Base-by-base conservation (phyloP, 2,888 invertebrate species). In the Vesta saturnalis region DNA sequence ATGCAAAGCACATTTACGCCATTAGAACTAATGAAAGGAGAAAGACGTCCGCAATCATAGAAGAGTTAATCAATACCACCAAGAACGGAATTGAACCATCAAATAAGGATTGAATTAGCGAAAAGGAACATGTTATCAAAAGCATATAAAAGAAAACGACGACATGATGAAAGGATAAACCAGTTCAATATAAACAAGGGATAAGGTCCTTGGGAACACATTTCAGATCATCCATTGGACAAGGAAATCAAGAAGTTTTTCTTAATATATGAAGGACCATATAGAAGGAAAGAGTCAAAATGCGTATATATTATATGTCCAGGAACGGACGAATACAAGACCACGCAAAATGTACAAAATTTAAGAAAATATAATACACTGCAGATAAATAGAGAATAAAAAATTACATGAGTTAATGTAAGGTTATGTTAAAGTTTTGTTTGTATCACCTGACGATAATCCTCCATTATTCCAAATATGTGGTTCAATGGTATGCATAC, bases 201-300 rank as follows among this genome's bases (percentile, higher is more conserved):
- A 59, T 16, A 18, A 46, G 46, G 60, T 59, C 0, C 21, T 59
- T 59, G 2, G 1, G 16, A 5, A 59, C 46, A 0, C 60, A 59
- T 59, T 19, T n/a, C 18, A 43, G 21, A 5, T 59, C 60, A 30
- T 59, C 60, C 6, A 12, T 46, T 46, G 1, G 43, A 43, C 46
- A 59, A 46, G n/a, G 16, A 46, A 59, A 59, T 59, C 3, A 18
- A 46, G 23, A 59, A 59, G 22, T 46, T 46, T 14, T 59, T 59
- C 19, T 4, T 59, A 12, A 15, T 59, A 18, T 59, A 59, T 43
- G 60, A 59, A 12, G 60, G 60, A 22, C 60, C 60, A 21, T 59
- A 59, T 21, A 18, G n/a, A n/a, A n/a, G n/a, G n/a, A n/a, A n/a
- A n/a, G n/a, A n/a, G n/a, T n/a, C n/a, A n/a, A n/a, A n/a, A n/a